These are phyloP conservation scores for Elephas maximus DNA, from an alignment of 2,113 vertebrate genomes.

Conservation along the genomic window DNA sequence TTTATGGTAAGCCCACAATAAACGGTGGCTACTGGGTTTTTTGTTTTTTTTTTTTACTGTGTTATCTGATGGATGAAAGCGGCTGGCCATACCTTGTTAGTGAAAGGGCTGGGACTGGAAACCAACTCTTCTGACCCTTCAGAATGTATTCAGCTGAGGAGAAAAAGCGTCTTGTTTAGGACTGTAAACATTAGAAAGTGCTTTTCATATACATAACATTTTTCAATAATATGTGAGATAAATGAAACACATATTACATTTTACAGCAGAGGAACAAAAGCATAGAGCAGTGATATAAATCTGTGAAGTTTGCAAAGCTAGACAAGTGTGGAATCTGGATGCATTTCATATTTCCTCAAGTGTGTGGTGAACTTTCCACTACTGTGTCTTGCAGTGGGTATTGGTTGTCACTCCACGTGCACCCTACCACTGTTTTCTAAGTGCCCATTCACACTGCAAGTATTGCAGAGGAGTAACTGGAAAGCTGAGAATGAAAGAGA, in stretches of 20 bases:
- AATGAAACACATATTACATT: background rate
- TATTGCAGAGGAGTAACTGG: background rate
- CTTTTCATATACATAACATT: background rate
- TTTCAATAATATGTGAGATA: background rate
- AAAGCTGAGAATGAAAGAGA: background rate
- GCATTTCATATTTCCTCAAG: background rate
- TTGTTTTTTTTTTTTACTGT: no score
- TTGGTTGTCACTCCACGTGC: background rate
- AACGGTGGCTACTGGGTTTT: no score
- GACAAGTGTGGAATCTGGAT: background rate
- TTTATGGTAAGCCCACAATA: rapidly evolving
- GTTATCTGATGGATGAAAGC: background rate
- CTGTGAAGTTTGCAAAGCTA: background rate
- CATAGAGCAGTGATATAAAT: background rate
- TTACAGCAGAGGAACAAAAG: background rate
- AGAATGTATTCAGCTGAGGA: background rate
- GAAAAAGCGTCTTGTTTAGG: background rate
- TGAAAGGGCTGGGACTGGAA: background rate
- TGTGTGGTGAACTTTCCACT: background rate
- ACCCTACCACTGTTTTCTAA: background rate
- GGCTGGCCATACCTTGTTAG: background rate
- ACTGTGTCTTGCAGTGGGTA: background rate
- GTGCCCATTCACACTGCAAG: background rate
- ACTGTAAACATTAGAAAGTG: background rate
- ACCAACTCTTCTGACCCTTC: background rate